Evolutionary conservation across 2,113 vertebrate genomes (phyloP).

Genomic region (Aix galericulata): DNA sequence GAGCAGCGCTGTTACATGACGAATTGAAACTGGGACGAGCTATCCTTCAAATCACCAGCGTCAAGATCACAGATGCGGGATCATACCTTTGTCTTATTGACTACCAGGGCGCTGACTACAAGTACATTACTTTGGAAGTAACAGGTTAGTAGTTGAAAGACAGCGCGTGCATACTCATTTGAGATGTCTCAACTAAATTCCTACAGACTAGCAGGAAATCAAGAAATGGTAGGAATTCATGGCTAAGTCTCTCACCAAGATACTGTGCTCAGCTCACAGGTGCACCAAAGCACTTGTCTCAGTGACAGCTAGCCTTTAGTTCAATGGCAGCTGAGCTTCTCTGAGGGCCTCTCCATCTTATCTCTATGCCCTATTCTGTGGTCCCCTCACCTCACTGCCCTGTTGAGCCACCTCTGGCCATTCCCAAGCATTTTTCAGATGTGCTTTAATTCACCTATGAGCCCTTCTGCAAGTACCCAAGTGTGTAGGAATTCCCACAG

Average conservation of each 20-base stretch:
- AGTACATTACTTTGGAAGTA: conserved; percentile 80
- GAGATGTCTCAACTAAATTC: background rate
- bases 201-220: background rate
- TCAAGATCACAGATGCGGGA: conserved; percentile 81
- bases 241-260: background rate
- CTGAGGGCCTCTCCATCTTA: background rate
- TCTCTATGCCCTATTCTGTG: background rate
- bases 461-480: background rate
- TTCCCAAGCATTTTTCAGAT: background rate
- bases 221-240: background rate
- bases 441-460: background rate
- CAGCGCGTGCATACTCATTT: background rate
- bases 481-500: background rate
- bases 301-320: background rate
- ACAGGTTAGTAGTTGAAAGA: conserved; percentile 76
- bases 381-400: accelerated
- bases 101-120: conserved; percentile 80
- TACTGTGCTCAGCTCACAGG: background rate
- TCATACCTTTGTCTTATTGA: conserved; percentile 82
- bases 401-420: background rate
- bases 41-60: conserved; percentile 73
- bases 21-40: conserved; percentile 76
- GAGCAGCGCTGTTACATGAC: conserved; percentile 72
- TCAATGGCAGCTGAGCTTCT: background rate
- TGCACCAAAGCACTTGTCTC: background rate